Evolutionary conservation across 2,113 vertebrate genomes (phyloP), one percentile per base, ranked within the genome.

Genomic region (Anseranas semipalmata): DNA sequence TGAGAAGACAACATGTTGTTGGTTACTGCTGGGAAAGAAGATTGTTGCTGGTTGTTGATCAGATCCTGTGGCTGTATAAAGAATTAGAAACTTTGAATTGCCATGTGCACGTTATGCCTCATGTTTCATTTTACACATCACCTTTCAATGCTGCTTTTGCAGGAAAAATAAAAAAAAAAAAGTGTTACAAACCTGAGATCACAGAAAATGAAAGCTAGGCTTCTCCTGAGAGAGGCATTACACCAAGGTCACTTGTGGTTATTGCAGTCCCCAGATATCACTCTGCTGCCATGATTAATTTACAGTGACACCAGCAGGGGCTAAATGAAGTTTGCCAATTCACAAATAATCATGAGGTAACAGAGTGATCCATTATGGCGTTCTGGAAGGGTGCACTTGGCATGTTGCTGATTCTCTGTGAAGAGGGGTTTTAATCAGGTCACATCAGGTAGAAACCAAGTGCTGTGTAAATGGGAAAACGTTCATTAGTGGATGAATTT

Each of bases 271-370:
- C 82, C 70, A 82, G 59, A 82, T 94, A 92, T 60, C 91, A 39
- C 75, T 93, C 94, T 89, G 76, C 83, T 78, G 87, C 80, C 87
- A 67, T 94, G 90, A 94, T 94, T 97, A 96, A 96, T 96, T 97
- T 89, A 91, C 93, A 89, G 85, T 93, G 91, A 93, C 85, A 95
- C 56, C 71, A 70, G 85, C 20, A 15, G 62, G 91, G 15, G 0
- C 92, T 92, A 89, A 75, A 88, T 89, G 80, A 93, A 95, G 77
- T 95, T 94, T 45, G 0, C 56, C 94, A 91, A 91, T 90, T 96
- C 22, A 3, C 72, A 6, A 60, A 78, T 84, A 95, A 91, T 93
- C 87, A 76, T 24, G 48, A 77, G 50, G 41, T 56, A 95, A 67
- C 56, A 86, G 66, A 75, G 80, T 89, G 90, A 96, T 97, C 94